Evolutionary conservation across 1,140 invertebrate genomes (phyloP).

Genomic region (Micrasema minimum): DNA sequence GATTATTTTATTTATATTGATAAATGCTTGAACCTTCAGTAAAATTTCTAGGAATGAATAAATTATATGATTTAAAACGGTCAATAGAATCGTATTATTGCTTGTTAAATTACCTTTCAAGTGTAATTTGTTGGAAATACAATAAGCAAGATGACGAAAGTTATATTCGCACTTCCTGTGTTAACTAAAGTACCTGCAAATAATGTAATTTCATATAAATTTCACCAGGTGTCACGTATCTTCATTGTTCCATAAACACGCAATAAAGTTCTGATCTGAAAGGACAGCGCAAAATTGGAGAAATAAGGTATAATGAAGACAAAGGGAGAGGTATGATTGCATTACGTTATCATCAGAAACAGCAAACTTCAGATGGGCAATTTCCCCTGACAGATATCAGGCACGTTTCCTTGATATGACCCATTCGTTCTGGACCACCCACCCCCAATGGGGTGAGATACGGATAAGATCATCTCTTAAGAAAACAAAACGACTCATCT

Average conservation of each 20-base stretch:
- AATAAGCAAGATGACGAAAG: too few species aligned
- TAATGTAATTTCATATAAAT: too few species aligned
- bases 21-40: too few species aligned
- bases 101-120: too few species aligned
- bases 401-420: conserved; percentile 40
- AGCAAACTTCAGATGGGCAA: conserved; percentile 24
- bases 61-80: too few species aligned
- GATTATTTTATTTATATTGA: too few species aligned
- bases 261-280: conserved; percentile 13
- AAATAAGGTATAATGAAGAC: conserved; percentile 28
- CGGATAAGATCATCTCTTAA: conserved; percentile 31
- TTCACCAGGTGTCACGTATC: too few species aligned
- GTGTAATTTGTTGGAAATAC: too few species aligned
- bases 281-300: not conserved
- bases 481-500: conserved; percentile 33
- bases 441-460: conserved; percentile 25
- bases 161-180: too few species aligned
- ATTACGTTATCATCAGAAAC: conserved; percentile 32
- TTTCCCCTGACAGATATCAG: conserved; percentile 38
- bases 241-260: conserved; percentile 1
- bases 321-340: conserved; percentile 21
- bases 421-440: conserved; percentile 26
- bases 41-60: too few species aligned
- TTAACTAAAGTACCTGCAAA: not conserved
- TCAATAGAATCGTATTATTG: too few species aligned